Conservation (phyloP, 2,888 invertebrate genomes). For the Limenitis camilla region DNA sequence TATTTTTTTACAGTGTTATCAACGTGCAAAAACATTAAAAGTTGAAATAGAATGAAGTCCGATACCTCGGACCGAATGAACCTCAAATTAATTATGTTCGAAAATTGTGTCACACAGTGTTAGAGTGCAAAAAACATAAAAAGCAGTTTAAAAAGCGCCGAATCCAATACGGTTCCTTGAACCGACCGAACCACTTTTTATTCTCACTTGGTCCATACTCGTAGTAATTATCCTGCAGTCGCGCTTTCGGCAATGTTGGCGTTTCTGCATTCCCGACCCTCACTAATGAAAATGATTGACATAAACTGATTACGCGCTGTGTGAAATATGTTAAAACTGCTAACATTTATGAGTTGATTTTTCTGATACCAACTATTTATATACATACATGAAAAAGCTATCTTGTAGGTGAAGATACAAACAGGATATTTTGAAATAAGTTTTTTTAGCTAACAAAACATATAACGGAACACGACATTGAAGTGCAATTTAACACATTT, state of each 20-base stretch:
- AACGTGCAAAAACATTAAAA: too few relatives aligned
- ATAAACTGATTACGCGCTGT: slow-evolving; percentile 24
- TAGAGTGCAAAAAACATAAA: slow-evolving; percentile 16
- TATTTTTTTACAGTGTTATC: too few relatives aligned
- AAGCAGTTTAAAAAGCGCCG: slow-evolving; percentile 22
- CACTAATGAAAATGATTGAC: slow-evolving; percentile 35
- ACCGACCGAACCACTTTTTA: slow-evolving; percentile 25
- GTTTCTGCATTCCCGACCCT: slow-evolving; percentile 23
- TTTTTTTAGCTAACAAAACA: too few relatives aligned
- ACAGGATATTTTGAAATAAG: too few relatives aligned
- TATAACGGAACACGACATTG: too few relatives aligned
- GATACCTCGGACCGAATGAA: too few relatives aligned
- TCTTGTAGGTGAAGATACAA: too few relatives aligned
- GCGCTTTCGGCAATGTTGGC: slow-evolving; percentile 26
- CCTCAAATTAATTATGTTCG: slow-evolving; percentile 4
- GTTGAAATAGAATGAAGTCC: too few relatives aligned
- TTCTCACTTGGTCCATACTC: slow-evolving; percentile 18
- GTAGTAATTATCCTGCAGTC: slow-evolving; percentile 12
- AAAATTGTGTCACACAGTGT: slow-evolving; percentile 14
- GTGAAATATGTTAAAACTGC: background rate
- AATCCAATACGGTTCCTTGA: slow-evolving; percentile 24
- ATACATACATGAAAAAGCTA: too few relatives aligned
- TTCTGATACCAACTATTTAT: too few relatives aligned
- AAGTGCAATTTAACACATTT: too few relatives aligned
- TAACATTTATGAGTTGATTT: background rate